Percentiles rank a stretch among this genome's conserved stretches.
These are phyloP conservation scores for Heterodera carotae DNA, from an alignment of 1,140 invertebrate genomes.

Conservation along the genomic window DNA sequence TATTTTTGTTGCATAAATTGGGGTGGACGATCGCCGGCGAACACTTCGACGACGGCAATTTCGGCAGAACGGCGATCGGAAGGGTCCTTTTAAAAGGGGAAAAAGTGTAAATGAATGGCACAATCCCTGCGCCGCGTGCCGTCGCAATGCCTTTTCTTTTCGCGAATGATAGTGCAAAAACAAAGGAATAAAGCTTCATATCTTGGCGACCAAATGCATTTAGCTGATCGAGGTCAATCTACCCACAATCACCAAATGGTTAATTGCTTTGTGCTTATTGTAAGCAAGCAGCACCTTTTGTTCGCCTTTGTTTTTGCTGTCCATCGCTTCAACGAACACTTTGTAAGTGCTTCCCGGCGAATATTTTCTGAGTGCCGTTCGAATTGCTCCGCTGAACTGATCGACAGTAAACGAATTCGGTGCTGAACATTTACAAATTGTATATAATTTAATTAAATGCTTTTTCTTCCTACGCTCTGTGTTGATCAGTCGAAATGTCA, in stretches of 20 bases:
- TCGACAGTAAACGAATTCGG: slow-evolving; percentile 56
- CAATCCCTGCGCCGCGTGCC: too few species aligned
- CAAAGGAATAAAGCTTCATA: too few species aligned
- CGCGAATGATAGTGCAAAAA: too few species aligned
- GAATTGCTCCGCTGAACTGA: slow-evolving; percentile 50
- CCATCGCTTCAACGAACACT: slow-evolving; percentile 58
- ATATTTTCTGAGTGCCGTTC: slow-evolving; percentile 54
- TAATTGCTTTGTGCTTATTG: neutral
- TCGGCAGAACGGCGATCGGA: slow-evolving; percentile 26
- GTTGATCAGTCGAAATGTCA: slow-evolving; percentile 61
- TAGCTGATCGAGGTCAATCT: too few species aligned
- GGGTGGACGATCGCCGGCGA: slow-evolving; percentile 57
- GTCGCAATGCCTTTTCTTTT: too few species aligned
- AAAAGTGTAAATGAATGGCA: neutral
- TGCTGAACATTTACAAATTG: slow-evolving; percentile 52
- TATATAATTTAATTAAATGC: neutral
- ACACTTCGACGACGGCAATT: slow-evolving; percentile 58
- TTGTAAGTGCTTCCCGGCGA: slow-evolving; percentile 50
- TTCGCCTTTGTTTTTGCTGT: slow-evolving; percentile 14
- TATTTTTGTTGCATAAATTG: slow-evolving; percentile 58
- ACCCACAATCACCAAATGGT: too few species aligned
- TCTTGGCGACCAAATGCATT: too few species aligned
- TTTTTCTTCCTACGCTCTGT: slow-evolving; percentile 54
- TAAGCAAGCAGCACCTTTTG: neutral
- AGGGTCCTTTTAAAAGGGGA: slow-evolving; percentile 24